These are phyloP conservation scores for Zeuzera pyrina DNA, from an alignment of 2,888 invertebrate species.

Conservation along the genomic window DNA sequence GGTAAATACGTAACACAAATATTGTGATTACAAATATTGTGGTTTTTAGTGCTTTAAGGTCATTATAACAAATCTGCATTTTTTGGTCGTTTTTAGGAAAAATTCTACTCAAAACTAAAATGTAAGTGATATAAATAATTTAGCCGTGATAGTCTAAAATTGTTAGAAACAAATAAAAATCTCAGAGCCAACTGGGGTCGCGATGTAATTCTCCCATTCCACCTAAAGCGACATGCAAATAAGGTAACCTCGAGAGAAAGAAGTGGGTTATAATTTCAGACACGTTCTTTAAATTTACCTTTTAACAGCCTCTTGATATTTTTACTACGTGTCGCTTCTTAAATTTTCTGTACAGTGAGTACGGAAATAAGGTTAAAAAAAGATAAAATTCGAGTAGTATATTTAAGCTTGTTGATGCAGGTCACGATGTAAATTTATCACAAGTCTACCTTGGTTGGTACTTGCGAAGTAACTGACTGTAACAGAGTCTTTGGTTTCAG, in stretches of 20 bases:
- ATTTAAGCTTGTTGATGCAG: constrained; percentile 46
- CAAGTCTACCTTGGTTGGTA: constrained; percentile 46
- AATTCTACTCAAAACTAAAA: too few species aligned
- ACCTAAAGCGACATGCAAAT: constrained; percentile 31
- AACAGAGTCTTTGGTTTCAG: constrained; percentile 34
- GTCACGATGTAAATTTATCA: constrained; percentile 56
- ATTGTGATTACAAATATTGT: too few species aligned
- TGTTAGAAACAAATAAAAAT: too few species aligned
- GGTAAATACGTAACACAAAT: too few species aligned
- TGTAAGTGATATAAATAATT: too few species aligned
- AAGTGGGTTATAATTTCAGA: constrained; percentile 44
- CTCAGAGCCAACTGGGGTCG: too few species aligned
- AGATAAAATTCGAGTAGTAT: constrained; percentile 44
- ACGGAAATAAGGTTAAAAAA: constrained; percentile 45
- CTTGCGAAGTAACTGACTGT: constrained; percentile 43
- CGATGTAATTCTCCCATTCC: constrained; percentile 3
- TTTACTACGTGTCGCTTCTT: constrained; percentile 52
- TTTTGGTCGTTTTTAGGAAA: too few species aligned
- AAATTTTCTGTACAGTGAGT: constrained; percentile 37
- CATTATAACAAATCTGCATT: too few species aligned
- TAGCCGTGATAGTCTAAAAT: too few species aligned
- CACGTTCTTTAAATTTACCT: constrained; percentile 61
- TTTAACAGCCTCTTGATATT: constrained; percentile 59
- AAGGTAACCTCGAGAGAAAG: constrained; percentile 30
- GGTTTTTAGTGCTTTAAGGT: too few species aligned